A percentile compares a stretch with the other conserved stretches of the same genome.
Conservation (phyloP, 2,113 vertebrate species). For the Austrofundulus limnaeus region DNA sequence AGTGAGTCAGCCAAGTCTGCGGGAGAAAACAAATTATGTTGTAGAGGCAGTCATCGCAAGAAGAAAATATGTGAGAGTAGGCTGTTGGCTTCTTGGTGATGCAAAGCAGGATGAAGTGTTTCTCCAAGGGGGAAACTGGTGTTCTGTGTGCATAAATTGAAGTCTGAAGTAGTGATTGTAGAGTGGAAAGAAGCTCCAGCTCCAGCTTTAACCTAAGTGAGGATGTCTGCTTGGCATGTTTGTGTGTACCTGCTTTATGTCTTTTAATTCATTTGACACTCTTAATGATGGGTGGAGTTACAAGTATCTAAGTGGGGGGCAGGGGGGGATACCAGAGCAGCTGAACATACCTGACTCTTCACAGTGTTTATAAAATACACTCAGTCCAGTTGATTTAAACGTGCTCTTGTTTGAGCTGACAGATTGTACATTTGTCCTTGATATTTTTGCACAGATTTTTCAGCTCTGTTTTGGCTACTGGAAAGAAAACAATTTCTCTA, state of each 20-base stretch:
- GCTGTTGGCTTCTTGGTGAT: slow-evolving; percentile 35
- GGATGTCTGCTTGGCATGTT: slow-evolving; percentile 42
- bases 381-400: slow-evolving; percentile 31
- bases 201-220: slow-evolving; percentile 11
- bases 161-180: not conserved
- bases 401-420: slow-evolving; percentile 6
- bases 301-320: slow-evolving; percentile 13
- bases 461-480: slow-evolving; percentile 15
- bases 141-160: not conserved
- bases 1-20: slow-evolving; percentile 64
- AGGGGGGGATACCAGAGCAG: slow-evolving; percentile 64
- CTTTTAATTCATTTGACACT: slow-evolving; percentile 34
- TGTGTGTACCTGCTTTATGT: slow-evolving; percentile 40
- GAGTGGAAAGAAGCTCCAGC: not conserved
- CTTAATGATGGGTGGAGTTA: slow-evolving; percentile 15
- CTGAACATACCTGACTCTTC: slow-evolving; percentile 56
- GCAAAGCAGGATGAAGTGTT: slow-evolving; percentile 43
- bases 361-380: slow-evolving; percentile 23
- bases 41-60: slow-evolving; percentile 42
- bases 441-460: slow-evolving; percentile 11
- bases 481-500: slow-evolving; percentile 12
- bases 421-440: slow-evolving; percentile 15
- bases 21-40: slow-evolving; percentile 59
- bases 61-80: slow-evolving; percentile 23
- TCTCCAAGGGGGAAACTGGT: not conserved